Evolutionary conservation across 2,113 vertebrate species (phyloP).

Genomic region (Aegithalos caudatus): DNA sequence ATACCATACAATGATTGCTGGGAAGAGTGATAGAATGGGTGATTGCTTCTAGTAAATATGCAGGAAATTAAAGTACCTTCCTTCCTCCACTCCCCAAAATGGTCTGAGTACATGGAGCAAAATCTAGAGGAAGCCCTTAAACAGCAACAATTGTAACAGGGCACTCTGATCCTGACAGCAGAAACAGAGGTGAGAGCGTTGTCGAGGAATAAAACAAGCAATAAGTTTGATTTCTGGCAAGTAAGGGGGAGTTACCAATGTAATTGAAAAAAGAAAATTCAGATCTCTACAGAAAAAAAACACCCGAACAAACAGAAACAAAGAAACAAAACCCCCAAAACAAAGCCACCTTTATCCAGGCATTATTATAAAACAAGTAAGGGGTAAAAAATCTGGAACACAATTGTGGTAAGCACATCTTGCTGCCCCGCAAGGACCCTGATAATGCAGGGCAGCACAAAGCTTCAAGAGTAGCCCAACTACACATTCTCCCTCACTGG

Average conservation of each 20-base stretch:
- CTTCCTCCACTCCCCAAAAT: background rate
- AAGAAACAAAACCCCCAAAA: too few relatives aligned
- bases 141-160: background rate
- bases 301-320: too few relatives aligned
- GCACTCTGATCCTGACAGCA: background rate
- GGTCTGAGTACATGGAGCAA: background rate
- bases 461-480: background rate
- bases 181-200: background rate
- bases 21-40: background rate
- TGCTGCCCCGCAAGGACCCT: background rate
- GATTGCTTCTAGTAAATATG: background rate
- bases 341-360: background rate
- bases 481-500: background rate
- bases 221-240: background rate
- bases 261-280: background rate
- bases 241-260: background rate
- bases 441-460: background rate
- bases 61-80: conserved; percentile 2
- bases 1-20: background rate
- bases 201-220: background rate
- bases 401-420: fast-evolving
- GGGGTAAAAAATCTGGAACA: background rate
- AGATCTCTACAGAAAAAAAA: background rate
- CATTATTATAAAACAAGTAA: background rate
- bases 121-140: background rate